phyloP scores from a whole-genome alignment of 1,140 invertebrate genomes.

The Luehdorfia chinensis region DNA sequence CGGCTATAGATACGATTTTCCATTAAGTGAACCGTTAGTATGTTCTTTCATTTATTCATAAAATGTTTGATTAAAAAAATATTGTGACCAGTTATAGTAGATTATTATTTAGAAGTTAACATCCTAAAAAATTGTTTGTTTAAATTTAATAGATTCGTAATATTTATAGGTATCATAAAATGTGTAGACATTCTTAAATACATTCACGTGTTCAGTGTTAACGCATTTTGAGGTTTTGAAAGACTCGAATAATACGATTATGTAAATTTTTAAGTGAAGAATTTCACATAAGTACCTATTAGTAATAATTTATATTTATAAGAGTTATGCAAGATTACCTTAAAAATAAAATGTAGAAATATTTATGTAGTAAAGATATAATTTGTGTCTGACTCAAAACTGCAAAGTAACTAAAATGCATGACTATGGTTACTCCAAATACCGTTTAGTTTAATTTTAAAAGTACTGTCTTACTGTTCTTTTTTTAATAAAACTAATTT shows the following conservation, averaged over 20 bases:
- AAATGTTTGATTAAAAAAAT: conserved; percentile 9
- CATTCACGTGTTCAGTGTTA: not conserved
- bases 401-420: no score
- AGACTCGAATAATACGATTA: conserved; percentile 20
- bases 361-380: no score
- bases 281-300: no score
- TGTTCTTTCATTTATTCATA: not conserved
- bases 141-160: conserved; percentile 13
- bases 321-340: no score
- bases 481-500: no score
- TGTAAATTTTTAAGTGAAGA: conserved; percentile 18
- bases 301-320: no score
- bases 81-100: conserved; percentile 1
- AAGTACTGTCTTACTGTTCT: no score
- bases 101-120: conserved; percentile 10
- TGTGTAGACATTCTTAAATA: conserved; percentile 3
- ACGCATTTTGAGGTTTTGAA: conserved; percentile 7
- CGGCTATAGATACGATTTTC: conserved; percentile 2
- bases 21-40: conserved; percentile 11
- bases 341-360: no score
- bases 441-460: no score
- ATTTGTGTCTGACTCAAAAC: no score
- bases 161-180: conserved; percentile 14
- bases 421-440: no score
- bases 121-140: conserved; percentile 18